These are phyloP conservation scores for Bathybates hornii DNA, from an alignment of 2,113 vertebrate genomes.

Conservation along the genomic window DNA sequence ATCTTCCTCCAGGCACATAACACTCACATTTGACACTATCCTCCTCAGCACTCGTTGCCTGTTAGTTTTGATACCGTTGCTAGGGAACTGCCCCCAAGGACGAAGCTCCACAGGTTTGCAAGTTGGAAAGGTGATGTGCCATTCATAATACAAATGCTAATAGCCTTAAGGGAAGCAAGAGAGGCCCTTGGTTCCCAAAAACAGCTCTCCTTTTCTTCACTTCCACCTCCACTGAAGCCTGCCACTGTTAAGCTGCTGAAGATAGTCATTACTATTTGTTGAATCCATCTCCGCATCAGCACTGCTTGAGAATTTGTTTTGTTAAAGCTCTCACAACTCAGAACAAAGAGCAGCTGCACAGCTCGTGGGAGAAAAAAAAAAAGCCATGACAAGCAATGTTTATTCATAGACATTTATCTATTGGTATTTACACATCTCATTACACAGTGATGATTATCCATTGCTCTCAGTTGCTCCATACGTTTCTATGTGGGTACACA, in stretches of 20 bases:
- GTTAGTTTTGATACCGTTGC: conserved; percentile 65
- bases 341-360: conserved; percentile 13
- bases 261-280: conserved; percentile 36
- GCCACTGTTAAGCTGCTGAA: conserved; percentile 9
- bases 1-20: conserved; percentile 1
- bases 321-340: not conserved
- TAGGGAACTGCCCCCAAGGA: conserved; percentile 66
- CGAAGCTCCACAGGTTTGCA: conserved; percentile 26
- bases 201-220: not conserved
- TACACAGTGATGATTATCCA: conserved; percentile 26
- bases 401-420: conserved; percentile 32
- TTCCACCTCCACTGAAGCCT: not conserved
- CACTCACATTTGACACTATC: conserved; percentile 38
- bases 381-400: conserved; percentile 12
- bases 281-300: not conserved
- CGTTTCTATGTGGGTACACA: not conserved
- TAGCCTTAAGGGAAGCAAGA: conserved; percentile 52
- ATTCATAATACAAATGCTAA: conserved; percentile 58
- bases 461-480: not conserved
- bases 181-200: not conserved
- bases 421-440: conserved; percentile 39
- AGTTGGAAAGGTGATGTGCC: conserved; percentile 28
- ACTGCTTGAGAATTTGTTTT: not conserved
- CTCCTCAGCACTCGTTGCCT: conserved; percentile 12
- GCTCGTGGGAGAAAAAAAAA: not conserved